phyloP scores from a whole-genome alignment of 2,797 vertebrate genomes.

The Todus mexicanus region DNA sequence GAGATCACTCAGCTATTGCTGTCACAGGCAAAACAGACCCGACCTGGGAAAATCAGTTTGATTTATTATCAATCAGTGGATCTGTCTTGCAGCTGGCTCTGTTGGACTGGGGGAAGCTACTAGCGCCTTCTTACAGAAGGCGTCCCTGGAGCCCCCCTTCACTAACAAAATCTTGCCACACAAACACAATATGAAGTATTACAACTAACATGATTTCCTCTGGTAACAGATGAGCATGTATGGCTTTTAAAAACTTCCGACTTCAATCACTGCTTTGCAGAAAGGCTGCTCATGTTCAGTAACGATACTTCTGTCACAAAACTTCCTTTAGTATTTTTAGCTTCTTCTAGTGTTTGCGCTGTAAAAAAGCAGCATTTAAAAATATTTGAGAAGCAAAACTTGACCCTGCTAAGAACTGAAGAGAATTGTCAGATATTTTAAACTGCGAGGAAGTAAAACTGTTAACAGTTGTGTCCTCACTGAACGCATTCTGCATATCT shows the following conservation, averaged over 20 bases:
- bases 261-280: not conserved
- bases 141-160: not conserved
- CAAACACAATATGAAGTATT: not conserved
- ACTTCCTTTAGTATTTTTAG: not conserved
- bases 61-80: not conserved
- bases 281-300: not conserved
- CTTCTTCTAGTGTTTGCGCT: not conserved
- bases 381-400: constrained; percentile 20
- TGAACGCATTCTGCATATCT: not conserved
- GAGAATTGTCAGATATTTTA: constrained; percentile 18
- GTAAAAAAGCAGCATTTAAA: not conserved
- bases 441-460: constrained; percentile 5
- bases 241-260: not conserved
- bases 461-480: not conserved
- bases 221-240: not conserved
- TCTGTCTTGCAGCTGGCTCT: not conserved
- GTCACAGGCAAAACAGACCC: not conserved
- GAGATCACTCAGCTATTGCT: not conserved
- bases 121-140: not conserved
- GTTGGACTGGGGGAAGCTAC: not conserved
- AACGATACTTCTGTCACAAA: not conserved
- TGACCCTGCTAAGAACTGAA: constrained; percentile 31
- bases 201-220: not conserved
- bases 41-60: not conserved
- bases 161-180: not conserved